phyloP scores from a whole-genome alignment of 2,888 invertebrate species.

The Sussaba pulchella region DNA sequence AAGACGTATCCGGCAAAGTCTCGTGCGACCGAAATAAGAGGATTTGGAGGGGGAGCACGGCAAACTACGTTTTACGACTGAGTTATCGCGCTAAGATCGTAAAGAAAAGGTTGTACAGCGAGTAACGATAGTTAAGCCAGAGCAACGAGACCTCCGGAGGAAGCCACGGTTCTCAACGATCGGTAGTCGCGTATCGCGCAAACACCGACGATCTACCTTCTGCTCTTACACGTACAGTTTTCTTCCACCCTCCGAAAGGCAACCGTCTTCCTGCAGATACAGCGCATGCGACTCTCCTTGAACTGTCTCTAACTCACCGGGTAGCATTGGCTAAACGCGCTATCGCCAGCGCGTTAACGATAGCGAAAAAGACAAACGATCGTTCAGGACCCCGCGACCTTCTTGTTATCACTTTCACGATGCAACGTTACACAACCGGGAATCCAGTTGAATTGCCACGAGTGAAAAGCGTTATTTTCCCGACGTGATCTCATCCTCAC shows the following conservation, averaged over 20 bases:
- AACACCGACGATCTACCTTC: constrained; percentile 44
- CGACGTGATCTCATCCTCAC: constrained; percentile 14
- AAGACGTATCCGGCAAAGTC: constrained; percentile 58
- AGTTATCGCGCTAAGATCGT: constrained; percentile 71
- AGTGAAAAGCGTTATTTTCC: constrained; percentile 41
- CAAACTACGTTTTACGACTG: constrained; percentile 67
- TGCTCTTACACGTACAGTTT: neutral
- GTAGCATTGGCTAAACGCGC: constrained; percentile 36
- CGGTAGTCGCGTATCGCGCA: constrained; percentile 49
- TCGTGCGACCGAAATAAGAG: constrained; percentile 31
- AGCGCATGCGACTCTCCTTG: constrained; percentile 34
- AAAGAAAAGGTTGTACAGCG: constrained; percentile 69
- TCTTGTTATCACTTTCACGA: constrained; percentile 59
- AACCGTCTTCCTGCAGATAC: constrained; percentile 10
- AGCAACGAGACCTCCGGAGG: constrained; percentile 63
- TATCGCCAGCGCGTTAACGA: constrained; percentile 57
- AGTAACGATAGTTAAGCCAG: constrained; percentile 70
- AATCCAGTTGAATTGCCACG: constrained; percentile 61
- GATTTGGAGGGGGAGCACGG: constrained; percentile 58
- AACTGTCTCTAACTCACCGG: constrained; percentile 57
- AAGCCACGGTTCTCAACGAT: constrained; percentile 66
- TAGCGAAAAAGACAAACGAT: constrained; percentile 61
- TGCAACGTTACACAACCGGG: constrained; percentile 41
- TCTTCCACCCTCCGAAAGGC: neutral
- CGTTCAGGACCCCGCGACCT: constrained; percentile 56